A percentile compares a stretch with the other conserved stretches of the same genome.
phyloP scores from a whole-genome alignment of 2,113 vertebrate genomes.

The Atlantisia rogersi region DNA sequence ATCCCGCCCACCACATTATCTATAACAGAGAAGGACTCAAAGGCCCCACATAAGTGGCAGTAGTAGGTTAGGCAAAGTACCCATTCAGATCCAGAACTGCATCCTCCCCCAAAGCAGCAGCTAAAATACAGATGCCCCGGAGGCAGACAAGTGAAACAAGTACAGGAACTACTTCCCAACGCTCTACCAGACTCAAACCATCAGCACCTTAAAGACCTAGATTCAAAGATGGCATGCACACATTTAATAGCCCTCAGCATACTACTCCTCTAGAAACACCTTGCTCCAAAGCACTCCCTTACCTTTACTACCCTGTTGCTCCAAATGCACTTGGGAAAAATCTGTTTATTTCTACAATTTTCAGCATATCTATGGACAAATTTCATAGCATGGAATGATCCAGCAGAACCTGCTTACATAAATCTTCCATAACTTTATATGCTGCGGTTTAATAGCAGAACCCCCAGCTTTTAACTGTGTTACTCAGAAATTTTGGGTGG shows the following conservation, averaged over 20 bases:
- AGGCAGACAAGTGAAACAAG: background rate
- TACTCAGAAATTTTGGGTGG: background rate
- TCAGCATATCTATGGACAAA: background rate
- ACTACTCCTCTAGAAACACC: background rate
- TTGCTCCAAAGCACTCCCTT: background rate
- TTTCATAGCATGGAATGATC: background rate
- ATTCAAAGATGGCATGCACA: accelerated
- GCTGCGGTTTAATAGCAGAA: background rate
- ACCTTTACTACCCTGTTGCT: background rate
- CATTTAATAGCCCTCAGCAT: background rate
- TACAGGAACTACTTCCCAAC: background rate
- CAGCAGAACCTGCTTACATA: background rate
- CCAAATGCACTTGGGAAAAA: background rate
- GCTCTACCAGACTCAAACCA: background rate
- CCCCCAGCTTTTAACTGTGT: background rate
- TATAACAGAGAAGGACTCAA: background rate
- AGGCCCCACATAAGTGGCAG: background rate
- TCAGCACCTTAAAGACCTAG: background rate
- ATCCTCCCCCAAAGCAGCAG: background rate
- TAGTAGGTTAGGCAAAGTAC: background rate
- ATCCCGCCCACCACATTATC: background rate
- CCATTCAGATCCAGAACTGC: background rate
- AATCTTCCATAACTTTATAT: background rate
- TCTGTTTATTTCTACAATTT: background rate
- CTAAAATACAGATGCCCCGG: background rate